Base-by-base conservation (phyloP, 2,113 vertebrate species). In the Pionites leucogaster region DNA sequence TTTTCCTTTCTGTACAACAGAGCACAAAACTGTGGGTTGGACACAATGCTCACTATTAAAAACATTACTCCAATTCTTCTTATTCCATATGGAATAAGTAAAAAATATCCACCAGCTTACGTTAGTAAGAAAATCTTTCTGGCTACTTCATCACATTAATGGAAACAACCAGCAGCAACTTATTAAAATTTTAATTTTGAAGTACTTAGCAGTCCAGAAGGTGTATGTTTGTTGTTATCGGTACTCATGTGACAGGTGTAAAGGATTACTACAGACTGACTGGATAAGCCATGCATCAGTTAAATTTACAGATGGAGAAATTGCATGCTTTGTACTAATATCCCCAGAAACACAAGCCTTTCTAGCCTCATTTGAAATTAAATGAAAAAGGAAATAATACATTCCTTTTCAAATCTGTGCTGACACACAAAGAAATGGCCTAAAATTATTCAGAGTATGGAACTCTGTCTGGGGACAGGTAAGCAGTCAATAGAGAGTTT, bases 271-370 rank as follows among this genome's bases (percentile, higher is more conserved):
- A 68, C 63, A 92, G 84, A 31, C 46, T 50, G 37, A 68, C 70
- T 86, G 42, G 59, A 74, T 77, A 97, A 93, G 81, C 59, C 50
- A 62, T 6, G 41, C 4, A 20, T 88, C 94, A 97, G n/a, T 96
- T 80, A 93, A 91, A 93, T 59, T 62, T 57, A 44, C 10, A 86
- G 60, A 24, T 41, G n/a, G 44, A 35, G 41, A 90, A 80, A 87
- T 63, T 15, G 2, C 42, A 63, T 69, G 74, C n/a, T 95, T 95
- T 83, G 44, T 59, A 60, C 63, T 44, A 89, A 69, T 53, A 86
- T 28, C 57, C 60, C 44, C 27, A 55, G 69, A 96, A 78, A 74
- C 18, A 63, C 5, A 47, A 77, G 79, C 53, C 41, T 83, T 95
- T 83, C 49, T 22, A 42, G 59, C 16, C 28, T 82, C 72, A 59